Conservation (phyloP, 2,888 invertebrate genomes). For the Hesperia comma region DNA sequence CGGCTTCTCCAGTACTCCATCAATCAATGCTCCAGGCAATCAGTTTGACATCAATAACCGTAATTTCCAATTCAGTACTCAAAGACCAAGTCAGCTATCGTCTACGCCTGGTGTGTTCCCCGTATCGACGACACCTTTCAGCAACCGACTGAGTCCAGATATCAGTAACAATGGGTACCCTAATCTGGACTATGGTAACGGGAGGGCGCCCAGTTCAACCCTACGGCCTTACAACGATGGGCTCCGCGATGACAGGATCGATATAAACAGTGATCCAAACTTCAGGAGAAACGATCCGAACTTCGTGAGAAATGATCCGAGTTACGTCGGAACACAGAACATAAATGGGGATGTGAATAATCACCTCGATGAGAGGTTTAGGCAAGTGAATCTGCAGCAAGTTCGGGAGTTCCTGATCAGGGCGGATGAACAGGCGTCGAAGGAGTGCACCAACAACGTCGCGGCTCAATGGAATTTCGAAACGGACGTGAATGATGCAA, state of each 20-base stretch:
- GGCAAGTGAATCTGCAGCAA: conserved; percentile 73
- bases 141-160: conserved; percentile 68
- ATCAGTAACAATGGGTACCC: conserved; percentile 78
- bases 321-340: conserved; percentile 71
- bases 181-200: conserved; percentile 62
- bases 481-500: conserved; percentile 92
- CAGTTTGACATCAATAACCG: conserved; percentile 64
- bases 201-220: conserved; percentile 64
- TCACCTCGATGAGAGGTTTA: conserved; percentile 71
- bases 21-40: conserved; percentile 71
- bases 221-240: conserved; percentile 58
- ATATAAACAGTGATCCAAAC: conserved; percentile 75
- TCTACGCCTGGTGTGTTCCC: conserved; percentile 63
- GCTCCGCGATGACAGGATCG: conserved; percentile 74
- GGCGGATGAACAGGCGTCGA: conserved; percentile 89
- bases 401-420: conserved; percentile 86
- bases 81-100: conserved; percentile 52
- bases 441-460: conserved; percentile 93
- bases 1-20: conserved; percentile 69
- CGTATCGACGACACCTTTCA: conserved; percentile 69
- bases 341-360: conserved; percentile 71
- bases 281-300: conserved; percentile 80
- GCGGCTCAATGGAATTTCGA: conserved; percentile 95
- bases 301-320: conserved; percentile 75
- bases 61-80: conserved; percentile 67